These are phyloP conservation scores for Schizotus pectinicornis DNA, from an alignment of 2,888 invertebrate genomes.

Conservation along the genomic window DNA sequence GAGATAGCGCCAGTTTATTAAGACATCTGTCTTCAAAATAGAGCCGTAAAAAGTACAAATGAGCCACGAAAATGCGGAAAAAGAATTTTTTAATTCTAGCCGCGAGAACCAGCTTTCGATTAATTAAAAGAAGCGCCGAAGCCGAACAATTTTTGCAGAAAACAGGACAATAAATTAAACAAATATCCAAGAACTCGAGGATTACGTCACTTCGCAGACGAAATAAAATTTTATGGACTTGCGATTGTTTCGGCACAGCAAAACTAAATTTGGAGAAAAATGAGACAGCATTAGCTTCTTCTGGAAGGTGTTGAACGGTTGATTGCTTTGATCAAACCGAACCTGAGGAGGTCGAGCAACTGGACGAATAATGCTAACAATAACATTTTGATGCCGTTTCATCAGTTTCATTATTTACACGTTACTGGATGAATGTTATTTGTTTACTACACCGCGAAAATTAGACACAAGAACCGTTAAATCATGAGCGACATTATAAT, in stretches of 20 bases:
- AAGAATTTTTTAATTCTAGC: conserved; percentile 1
- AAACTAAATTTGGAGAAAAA: too few species aligned
- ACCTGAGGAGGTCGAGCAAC: too few species aligned
- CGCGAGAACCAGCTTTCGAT: neutral
- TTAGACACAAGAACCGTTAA: conserved; percentile 14
- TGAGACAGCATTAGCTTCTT: too few species aligned
- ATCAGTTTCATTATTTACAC: conserved; percentile 15
- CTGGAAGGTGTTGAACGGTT: too few species aligned
- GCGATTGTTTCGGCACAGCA: too few species aligned
- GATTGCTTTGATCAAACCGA: too few species aligned
- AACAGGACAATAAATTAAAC: too few species aligned
- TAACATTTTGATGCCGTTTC: conserved; percentile 9
- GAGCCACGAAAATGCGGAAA: conserved; percentile 14
- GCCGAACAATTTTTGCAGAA: conserved; percentile 2
- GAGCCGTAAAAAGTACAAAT: conserved; percentile 1
- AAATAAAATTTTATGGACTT: too few species aligned
- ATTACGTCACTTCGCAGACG: too few species aligned
- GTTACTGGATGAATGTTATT: conserved; percentile 17
- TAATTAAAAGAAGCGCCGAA: conserved; percentile 1
- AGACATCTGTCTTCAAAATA: conserved; percentile 17
- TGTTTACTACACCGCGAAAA: conserved; percentile 14
- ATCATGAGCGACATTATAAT: conserved; percentile 24
- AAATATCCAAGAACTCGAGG: too few species aligned
- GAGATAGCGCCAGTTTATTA: conserved; percentile 27
- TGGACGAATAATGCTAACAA: neutral